Evolutionary conservation across 2,113 vertebrate genomes (phyloP).

Genomic region (Semicossyphus pulcher): DNA sequence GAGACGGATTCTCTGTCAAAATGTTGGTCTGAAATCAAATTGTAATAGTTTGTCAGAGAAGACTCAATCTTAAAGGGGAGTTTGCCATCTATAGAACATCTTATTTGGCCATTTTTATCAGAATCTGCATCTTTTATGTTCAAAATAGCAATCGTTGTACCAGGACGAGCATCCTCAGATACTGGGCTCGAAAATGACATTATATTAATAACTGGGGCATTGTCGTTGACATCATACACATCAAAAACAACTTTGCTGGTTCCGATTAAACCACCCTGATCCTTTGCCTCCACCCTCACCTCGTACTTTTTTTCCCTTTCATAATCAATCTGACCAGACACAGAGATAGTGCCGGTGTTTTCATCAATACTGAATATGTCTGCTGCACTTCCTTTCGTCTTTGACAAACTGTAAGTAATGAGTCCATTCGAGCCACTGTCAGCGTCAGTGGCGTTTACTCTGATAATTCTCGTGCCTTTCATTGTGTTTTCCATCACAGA

Average conservation of each 20-base stretch:
- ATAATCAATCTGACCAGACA: slow-evolving; percentile 66
- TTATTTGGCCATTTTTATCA: slow-evolving; percentile 62
- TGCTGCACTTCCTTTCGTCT: slow-evolving; percentile 8
- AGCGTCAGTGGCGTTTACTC: slow-evolving; percentile 67
- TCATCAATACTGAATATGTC: slow-evolving; percentile 59
- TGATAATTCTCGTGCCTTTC: not conserved
- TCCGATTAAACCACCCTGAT: slow-evolving; percentile 51
- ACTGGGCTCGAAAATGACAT: slow-evolving; percentile 66
- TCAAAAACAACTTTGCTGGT: slow-evolving; percentile 70
- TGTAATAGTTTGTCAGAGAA: slow-evolving; percentile 67
- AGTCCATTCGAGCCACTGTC: slow-evolving; percentile 68
- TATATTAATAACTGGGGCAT: slow-evolving; percentile 47
- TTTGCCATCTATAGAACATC: slow-evolving; percentile 49
- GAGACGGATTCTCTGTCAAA: slow-evolving; percentile 55
- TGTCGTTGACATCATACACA: slow-evolving; percentile 72
- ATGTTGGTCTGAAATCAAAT: slow-evolving; percentile 42
- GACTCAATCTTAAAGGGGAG: slow-evolving; percentile 63
- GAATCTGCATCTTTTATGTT: slow-evolving; percentile 71
- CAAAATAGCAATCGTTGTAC: slow-evolving; percentile 62
- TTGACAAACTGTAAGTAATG: slow-evolving; percentile 71
- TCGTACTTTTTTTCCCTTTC: slow-evolving; percentile 70
- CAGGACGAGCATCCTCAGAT: slow-evolving; percentile 44
- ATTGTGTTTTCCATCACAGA: slow-evolving; percentile 7
- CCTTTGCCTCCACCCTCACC: slow-evolving; percentile 66
- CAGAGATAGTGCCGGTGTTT: slow-evolving; percentile 23